A percentile compares a stretch with the other conserved stretches of the same genome.
Evolutionary conservation across 2,888 invertebrate species (phyloP).

Genomic region (Atethmia centrago): DNA sequence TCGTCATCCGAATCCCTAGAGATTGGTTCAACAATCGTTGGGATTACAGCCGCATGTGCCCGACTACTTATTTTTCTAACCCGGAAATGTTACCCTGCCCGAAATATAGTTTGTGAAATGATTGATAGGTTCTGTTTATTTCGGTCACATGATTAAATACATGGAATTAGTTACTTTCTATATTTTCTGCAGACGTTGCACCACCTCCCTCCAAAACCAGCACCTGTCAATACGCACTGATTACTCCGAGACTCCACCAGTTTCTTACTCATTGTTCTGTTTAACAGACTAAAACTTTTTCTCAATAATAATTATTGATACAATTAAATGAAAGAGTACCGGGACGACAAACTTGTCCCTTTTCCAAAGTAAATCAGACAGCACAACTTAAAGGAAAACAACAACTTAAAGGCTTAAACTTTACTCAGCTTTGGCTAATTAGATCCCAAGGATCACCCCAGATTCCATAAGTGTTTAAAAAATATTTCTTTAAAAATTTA

Average conservation of each 20-base stretch:
- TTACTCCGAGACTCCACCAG: too few species aligned
- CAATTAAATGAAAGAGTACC: too few species aligned
- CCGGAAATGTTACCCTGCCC: not conserved
- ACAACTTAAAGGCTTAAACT: too few species aligned
- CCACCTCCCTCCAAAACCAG: not conserved
- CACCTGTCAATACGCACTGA: too few species aligned
- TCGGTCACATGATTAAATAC: not conserved
- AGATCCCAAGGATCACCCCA: not conserved
- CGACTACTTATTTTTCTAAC: not conserved
- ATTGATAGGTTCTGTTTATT: not conserved
- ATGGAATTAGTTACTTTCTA: not conserved
- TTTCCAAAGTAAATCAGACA: too few species aligned
- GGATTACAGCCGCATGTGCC: not conserved
- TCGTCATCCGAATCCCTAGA: not conserved
- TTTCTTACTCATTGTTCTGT: too few species aligned
- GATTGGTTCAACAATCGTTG: not conserved
- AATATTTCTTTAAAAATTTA: conserved; percentile 21
- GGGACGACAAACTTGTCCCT: too few species aligned
- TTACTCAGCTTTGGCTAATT: conserved; percentile 12
- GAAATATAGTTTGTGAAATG: not conserved
- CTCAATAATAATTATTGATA: too few species aligned
- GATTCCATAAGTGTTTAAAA: too few species aligned
- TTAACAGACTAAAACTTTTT: too few species aligned
- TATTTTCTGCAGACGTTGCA: not conserved
- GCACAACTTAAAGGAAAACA: too few species aligned